Conservation (phyloP, 2,113 vertebrate genomes). For the Condylura cristata region DNA sequence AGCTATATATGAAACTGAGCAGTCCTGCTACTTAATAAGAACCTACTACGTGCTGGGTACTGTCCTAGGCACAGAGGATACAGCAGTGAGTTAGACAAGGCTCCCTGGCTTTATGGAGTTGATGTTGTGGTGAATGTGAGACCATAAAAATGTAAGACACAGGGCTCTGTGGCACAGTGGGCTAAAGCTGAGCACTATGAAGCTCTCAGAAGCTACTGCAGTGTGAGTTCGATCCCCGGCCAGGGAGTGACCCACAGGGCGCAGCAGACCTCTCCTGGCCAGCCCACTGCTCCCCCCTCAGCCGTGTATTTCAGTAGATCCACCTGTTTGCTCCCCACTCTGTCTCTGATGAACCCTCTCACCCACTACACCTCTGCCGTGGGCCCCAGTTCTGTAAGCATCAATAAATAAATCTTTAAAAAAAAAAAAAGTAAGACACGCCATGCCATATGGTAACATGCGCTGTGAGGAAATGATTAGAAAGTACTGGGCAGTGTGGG, state of each 20-base stretch:
- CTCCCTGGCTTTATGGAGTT: neutral
- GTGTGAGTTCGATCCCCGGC: no score
- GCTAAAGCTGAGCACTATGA: no score
- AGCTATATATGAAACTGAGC: neutral
- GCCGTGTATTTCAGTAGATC: no score
- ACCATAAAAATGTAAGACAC: neutral
- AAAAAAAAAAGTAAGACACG: neutral
- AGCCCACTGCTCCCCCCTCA: no score
- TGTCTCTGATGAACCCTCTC: no score
- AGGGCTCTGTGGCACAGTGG: neutral
- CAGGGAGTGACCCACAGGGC: no score
- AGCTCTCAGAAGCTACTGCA: no score
- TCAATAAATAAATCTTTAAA: no score
- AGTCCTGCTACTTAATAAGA: neutral
- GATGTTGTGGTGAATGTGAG: neutral
- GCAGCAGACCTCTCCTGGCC: no score
- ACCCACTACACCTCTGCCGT: no score
- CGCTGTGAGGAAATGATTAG: neutral
- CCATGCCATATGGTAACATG: neutral
- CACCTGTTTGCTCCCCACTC: no score
- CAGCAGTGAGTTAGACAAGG: neutral
- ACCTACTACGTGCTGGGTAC: neutral
- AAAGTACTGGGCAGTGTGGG: fast-evolving
- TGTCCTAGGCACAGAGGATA: neutral
- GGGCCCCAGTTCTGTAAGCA: no score